Evolutionary conservation across 2,797 vertebrate genomes (phyloP), one percentile per base, ranked within the genome.

Genomic region (Pseudochirops corinnae): DNA sequence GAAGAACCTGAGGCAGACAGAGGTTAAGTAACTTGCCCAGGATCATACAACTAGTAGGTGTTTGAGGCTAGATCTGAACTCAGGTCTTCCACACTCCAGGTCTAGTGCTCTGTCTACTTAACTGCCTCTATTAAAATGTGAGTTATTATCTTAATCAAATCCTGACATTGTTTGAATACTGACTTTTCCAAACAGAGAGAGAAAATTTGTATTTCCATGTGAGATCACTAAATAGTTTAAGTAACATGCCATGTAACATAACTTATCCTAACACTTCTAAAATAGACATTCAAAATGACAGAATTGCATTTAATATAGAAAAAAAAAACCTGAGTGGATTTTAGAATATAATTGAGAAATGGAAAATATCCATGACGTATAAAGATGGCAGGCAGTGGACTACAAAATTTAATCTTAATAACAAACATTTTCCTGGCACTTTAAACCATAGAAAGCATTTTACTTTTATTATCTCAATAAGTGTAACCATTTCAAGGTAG

Each of bases 231-330:
- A 31, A 56, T 87, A 11, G 56, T 92, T 29, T 95, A 33, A 93
- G 52, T 60, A 26, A 82, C 74, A 26, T 26, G 74, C 18, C 74
- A 46, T 46, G 6, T 82, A 82, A 39, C 16, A 39, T 46, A 46
- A 29, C 46, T 94, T 14, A 91, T 60, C 46, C 67, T 90, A 87
- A 94, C 39, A 50, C 55, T 14, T 82, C 46, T 90, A 24, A 94
- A 95, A 93, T 29, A 90, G 28, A 96, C 93, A 58, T 62, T 92
- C 92, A 94, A 92, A 97, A 62, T 39, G 91, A n/a, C 50, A 96
- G 55, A 94, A 39, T 55, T 95, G 11, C 90, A 10, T 67, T 62
- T 92, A 0, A 18, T 94, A 95, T 95, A 94, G 62, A 53, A 93
- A 53, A 29, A 53, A 29, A 62, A 14, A 62, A 62, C 56, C 7